phyloP scores from a whole-genome alignment of 2,113 vertebrate genomes.

The Sander lucioperca region DNA sequence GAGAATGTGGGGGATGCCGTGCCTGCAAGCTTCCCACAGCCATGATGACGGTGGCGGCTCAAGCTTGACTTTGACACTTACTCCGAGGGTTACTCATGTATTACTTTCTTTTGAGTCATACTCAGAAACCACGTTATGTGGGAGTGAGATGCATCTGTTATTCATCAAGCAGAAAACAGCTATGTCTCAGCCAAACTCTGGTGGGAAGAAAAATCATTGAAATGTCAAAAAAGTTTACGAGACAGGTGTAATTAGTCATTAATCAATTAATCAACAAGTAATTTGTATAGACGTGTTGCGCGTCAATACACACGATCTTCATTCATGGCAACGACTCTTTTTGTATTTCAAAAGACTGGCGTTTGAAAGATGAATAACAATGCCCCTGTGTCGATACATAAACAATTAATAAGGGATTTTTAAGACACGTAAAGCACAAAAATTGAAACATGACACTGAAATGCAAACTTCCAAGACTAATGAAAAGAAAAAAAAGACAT shows the following conservation, averaged over 20 bases:
- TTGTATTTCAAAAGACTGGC: not conserved
- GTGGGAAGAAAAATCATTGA: constrained; percentile 3
- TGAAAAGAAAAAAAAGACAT: not conserved
- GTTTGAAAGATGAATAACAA: not conserved
- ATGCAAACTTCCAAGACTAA: constrained; percentile 3
- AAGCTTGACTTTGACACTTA: constrained; percentile 41
- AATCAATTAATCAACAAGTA: not conserved
- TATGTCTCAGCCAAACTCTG: not conserved
- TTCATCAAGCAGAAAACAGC: constrained; percentile 43
- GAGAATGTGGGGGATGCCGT: constrained; percentile 12
- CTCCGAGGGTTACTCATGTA: constrained; percentile 37
- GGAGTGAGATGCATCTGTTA: constrained; percentile 65
- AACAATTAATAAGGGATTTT: not conserved
- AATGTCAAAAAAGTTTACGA: constrained; percentile 13
- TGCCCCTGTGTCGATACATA: not conserved
- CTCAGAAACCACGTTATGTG: constrained; percentile 33
- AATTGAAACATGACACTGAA: not conserved
- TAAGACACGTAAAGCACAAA: not conserved
- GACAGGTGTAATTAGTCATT: constrained; percentile 8
- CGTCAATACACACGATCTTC: not conserved
- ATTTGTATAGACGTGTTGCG: not conserved
- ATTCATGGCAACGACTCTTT: not conserved
- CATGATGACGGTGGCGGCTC: constrained; percentile 38
- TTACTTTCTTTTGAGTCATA: constrained; percentile 57
- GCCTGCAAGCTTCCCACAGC: constrained; percentile 40